Evolutionary conservation across 2,113 vertebrate genomes (phyloP), one percentile per base, ranked within the genome.

Genomic region (Malurus cyaneus): DNA sequence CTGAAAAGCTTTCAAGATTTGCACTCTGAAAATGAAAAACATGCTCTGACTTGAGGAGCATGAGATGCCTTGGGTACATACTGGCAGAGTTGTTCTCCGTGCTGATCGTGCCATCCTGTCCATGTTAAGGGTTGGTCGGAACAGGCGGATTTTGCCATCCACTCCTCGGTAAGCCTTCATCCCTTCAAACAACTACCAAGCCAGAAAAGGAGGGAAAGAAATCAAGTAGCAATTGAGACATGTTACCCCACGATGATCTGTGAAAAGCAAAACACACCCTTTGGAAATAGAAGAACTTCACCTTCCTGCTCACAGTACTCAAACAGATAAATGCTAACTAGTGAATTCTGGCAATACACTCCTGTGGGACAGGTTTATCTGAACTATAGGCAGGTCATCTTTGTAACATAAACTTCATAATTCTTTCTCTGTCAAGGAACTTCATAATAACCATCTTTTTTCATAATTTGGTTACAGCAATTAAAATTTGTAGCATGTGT

Each of bases 51-150:
- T 50, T 15, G 4, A 32, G 57, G 15, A 70, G 60, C 47, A 14
- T 0, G 24, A 47, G 49, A 2, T 21, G 70, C 36, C 31, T 28
- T 25, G 53, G 31, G 17, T 87, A 96, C 98, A 4, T 96, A 99
- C 99, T 7, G 99, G 99, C 50, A 99, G 94, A 44, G 98, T 98
- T 13, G 97, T 92, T 91, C 99, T 97, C 34, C 62, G n/a, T 0
- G 99, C 98, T 6, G 99, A 99, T 3, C 97, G 96, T 2, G 93
- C 66, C 99, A 99, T 99, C 80, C 99, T 97, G 7, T 97, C 97
- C 98, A 99, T 98, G 97, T 99, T 99, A 66, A 99, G 98, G 69
- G 97, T 70, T 3, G 99, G 99, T 32, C 99, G 98, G 95, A 99
- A 99, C 47, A 99, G 97, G 41, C 98, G 98, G 72, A 99, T 97